These are phyloP conservation scores for Cerastoderma edule DNA, from an alignment of 2,888 invertebrate species.

Conservation along the genomic window DNA sequence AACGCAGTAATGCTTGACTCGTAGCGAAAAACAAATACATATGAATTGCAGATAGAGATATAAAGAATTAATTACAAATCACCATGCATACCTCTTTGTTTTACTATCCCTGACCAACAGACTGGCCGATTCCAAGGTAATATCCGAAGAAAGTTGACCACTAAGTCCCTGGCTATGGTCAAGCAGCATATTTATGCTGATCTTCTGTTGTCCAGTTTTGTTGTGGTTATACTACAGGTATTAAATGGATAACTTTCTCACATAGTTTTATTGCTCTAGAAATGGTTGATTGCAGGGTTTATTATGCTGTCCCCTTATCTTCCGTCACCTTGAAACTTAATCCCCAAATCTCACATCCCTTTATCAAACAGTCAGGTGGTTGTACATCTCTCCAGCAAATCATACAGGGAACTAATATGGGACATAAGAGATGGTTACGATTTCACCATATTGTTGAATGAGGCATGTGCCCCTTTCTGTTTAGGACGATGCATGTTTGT, in stretches of 20 bases:
- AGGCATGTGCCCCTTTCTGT: no score
- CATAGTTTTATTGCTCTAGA: slow-evolving; percentile 15
- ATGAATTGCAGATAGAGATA: background rate
- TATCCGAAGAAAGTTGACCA: background rate
- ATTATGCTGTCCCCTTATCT: no score
- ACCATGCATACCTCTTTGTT: background rate
- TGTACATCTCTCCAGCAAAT: no score
- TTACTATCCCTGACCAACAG: background rate
- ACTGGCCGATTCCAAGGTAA: background rate
- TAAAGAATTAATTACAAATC: background rate
- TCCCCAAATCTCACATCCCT: no score
- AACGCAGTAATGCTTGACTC: no score
- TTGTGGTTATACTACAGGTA: background rate
- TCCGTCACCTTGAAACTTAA: no score
- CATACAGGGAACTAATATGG: no score
- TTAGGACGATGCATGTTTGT: no score
- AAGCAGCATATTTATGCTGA: slow-evolving; percentile 1
- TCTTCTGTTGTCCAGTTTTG: background rate
- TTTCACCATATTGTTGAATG: no score
- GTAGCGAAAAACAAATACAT: background rate
- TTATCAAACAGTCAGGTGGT: no score
- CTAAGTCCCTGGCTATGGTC: background rate
- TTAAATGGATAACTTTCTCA: background rate
- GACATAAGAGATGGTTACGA: no score
- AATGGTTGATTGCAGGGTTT: background rate